phyloP scores from a whole-genome alignment of 2,888 invertebrate genomes.

The Thymelicus acteon region DNA sequence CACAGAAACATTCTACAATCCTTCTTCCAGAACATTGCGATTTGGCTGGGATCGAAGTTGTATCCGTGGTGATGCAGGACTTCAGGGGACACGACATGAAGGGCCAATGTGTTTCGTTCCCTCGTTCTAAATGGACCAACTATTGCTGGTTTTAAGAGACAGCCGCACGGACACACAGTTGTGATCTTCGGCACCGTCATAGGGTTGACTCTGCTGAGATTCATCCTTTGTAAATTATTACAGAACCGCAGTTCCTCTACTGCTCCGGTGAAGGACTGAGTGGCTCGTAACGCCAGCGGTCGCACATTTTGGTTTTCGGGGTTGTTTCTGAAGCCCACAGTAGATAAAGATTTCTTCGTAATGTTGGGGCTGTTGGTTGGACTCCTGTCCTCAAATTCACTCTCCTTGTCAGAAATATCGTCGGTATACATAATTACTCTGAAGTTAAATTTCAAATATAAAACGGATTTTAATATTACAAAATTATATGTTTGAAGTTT shows the following conservation, averaged over 20 bases:
- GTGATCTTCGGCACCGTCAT: constrained; percentile 60
- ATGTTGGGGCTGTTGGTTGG: constrained; percentile 67
- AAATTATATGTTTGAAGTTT: constrained; percentile 5
- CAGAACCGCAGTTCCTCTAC: constrained; percentile 71
- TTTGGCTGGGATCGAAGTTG: constrained; percentile 82
- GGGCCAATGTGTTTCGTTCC: constrained; percentile 71
- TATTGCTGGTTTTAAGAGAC: constrained; percentile 64
- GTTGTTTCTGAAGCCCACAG: constrained; percentile 70
- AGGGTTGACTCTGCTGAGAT: constrained; percentile 61
- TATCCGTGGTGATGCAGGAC: constrained; percentile 83
- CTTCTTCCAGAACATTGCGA: constrained; percentile 88
- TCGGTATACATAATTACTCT: constrained; percentile 71
- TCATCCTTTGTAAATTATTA: constrained; percentile 69
- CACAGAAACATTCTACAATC: constrained; percentile 89
- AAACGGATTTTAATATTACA: constrained; percentile 41
- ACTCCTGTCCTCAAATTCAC: constrained; percentile 70
- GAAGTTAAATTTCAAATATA: constrained; percentile 49
- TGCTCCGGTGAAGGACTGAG: constrained; percentile 76
- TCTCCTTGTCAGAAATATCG: constrained; percentile 76
- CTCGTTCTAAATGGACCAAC: constrained; percentile 73
- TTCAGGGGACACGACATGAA: constrained; percentile 80
- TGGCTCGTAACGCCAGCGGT: constrained; percentile 71
- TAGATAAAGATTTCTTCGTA: constrained; percentile 75
- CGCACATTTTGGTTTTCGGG: constrained; percentile 66
- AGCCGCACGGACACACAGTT: constrained; percentile 76